These are phyloP conservation scores for Dynastes maya DNA, from an alignment of 2,888 invertebrate genomes.

Conservation along the genomic window DNA sequence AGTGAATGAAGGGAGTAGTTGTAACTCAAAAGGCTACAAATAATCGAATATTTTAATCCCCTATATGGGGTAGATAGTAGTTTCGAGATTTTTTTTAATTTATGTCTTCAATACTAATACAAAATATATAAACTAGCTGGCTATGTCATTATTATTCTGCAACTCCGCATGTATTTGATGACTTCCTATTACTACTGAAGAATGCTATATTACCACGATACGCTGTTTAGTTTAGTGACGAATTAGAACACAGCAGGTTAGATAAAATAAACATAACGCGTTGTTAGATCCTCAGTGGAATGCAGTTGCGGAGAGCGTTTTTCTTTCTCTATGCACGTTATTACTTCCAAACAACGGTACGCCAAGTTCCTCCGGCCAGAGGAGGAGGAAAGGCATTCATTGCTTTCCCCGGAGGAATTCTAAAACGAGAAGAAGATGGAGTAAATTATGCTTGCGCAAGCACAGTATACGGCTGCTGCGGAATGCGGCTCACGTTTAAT, in stretches of 20 bases:
- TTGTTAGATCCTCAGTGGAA: neutral
- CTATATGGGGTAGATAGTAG: too few relatives aligned
- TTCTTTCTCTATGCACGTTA: neutral
- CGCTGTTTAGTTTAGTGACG: too few relatives aligned
- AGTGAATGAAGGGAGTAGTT: too few relatives aligned
- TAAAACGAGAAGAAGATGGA: conserved; percentile 36
- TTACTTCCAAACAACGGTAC: conserved; percentile 14
- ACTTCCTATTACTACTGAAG: too few relatives aligned
- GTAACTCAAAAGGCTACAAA: too few relatives aligned
- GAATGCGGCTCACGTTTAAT: conserved; percentile 46
- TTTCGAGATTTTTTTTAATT: too few relatives aligned
- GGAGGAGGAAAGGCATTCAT: conserved; percentile 29
- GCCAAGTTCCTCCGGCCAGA: conserved; percentile 3
- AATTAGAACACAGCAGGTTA: neutral
- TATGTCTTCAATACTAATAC: too few relatives aligned
- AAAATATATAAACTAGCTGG: too few relatives aligned
- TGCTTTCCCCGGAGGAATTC: conserved; percentile 44
- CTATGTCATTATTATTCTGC: too few relatives aligned
- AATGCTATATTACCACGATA: too few relatives aligned
- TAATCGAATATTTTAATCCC: too few relatives aligned
- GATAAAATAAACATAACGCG: neutral
- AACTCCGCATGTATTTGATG: too few relatives aligned
- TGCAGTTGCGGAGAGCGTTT: conserved; percentile 11
- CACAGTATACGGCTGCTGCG: conserved; percentile 40
- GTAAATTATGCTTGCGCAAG: conserved; percentile 41